phyloP scores from a whole-genome alignment of 2,113 vertebrate species.

The Phylloscopus trochiloides region DNA sequence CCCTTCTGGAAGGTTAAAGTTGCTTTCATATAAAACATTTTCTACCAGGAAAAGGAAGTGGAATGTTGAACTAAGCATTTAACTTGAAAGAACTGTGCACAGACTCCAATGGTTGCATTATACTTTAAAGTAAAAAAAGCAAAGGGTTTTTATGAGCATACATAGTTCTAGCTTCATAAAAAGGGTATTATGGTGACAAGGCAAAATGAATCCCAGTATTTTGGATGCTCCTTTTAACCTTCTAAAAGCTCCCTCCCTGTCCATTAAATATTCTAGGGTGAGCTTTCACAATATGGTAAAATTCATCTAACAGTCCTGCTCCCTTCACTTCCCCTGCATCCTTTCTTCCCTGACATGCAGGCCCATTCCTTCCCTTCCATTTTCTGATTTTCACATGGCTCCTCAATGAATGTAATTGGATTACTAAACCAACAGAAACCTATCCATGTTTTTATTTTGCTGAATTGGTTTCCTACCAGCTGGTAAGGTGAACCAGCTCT shows the following conservation, averaged over 20 bases:
- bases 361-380: not conserved
- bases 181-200: slow-evolving; percentile 32
- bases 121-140: slow-evolving; percentile 39
- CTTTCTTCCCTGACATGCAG: not conserved
- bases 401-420: fast-evolving
- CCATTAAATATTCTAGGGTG: not conserved
- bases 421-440: not conserved
- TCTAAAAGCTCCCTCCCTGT: not conserved
- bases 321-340: not conserved
- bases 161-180: slow-evolving; percentile 46
- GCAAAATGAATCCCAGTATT: slow-evolving; percentile 30
- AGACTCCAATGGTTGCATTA: slow-evolving; percentile 38
- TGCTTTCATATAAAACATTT: slow-evolving; percentile 69
- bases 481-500: not conserved
- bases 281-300: not conserved
- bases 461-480: not conserved
- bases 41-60: slow-evolving; percentile 63
- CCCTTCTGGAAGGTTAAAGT: slow-evolving; percentile 57
- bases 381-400: not conserved
- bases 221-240: slow-evolving; percentile 18
- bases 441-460: not conserved
- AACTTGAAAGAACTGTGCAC: slow-evolving; percentile 51
- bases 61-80: slow-evolving; percentile 56
- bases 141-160: slow-evolving; percentile 19
- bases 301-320: not conserved